Percentiles rank a stretch among this genome's conserved stretches.
Evolutionary conservation across 2,888 invertebrate genomes (phyloP).

Genomic region (Scelioninae gen. 1): DNA sequence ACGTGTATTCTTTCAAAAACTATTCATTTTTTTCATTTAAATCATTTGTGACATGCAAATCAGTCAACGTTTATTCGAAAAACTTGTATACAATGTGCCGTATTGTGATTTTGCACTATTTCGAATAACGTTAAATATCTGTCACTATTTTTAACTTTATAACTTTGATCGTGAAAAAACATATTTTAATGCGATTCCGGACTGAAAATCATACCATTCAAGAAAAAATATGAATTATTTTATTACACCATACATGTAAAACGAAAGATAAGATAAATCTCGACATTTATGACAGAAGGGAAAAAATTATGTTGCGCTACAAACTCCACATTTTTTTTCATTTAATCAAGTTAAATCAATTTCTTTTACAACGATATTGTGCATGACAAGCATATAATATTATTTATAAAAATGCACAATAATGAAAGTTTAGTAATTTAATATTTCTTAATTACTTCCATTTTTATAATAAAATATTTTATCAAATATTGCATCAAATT

Average conservation of each 20-base stretch:
- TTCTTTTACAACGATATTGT: too few species aligned
- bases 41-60: conserved; percentile 52
- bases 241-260: conserved; percentile 15
- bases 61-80: conserved; percentile 7
- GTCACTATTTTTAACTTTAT: conserved; percentile 42
- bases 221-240: conserved; percentile 9
- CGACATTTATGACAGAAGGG: too few species aligned
- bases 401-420: too few species aligned
- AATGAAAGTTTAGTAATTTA: too few species aligned
- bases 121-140: conserved; percentile 36
- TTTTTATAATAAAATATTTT: too few species aligned
- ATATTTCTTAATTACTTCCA: too few species aligned
- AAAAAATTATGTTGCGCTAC: too few species aligned
- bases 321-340: too few species aligned
- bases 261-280: not conserved
- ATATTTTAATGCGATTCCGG: conserved; percentile 44
- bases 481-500: too few species aligned
- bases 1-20: conserved; percentile 23
- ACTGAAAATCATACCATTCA: conserved; percentile 14
- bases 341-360: too few species aligned
- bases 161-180: conserved; percentile 40
- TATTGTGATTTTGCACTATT: conserved; percentile 29
- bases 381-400: too few species aligned
- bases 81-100: conserved; percentile 25
- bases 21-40: conserved; percentile 9